Conservation (phyloP, 2,888 invertebrate genomes). For the Nematopogon swammerdamellus region DNA sequence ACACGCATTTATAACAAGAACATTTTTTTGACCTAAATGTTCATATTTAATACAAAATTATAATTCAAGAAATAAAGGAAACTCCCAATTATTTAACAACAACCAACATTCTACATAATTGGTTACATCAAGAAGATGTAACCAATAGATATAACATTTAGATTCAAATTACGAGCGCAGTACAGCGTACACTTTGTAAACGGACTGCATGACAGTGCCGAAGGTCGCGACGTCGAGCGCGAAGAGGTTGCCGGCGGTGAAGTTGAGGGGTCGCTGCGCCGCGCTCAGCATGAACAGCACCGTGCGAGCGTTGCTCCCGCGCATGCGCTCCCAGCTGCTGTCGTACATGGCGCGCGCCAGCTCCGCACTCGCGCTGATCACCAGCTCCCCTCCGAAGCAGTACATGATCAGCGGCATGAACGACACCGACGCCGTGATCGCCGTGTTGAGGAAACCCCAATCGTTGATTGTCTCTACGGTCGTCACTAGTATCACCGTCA, state of each 20-base stretch:
- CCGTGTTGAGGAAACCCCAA: slow-evolving; percentile 27
- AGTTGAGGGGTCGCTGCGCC: slow-evolving; percentile 21
- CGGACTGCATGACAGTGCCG: slow-evolving; percentile 25
- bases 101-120: no score
- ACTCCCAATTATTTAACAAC: no score
- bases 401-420: slow-evolving; percentile 28
- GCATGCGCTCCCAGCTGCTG: slow-evolving; percentile 30
- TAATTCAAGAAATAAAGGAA: no score
- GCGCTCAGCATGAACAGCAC: slow-evolving; percentile 22
- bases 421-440: slow-evolving; percentile 25
- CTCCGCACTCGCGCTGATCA: slow-evolving; percentile 22
- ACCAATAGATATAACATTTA: no score
- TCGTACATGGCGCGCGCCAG: slow-evolving; percentile 22
- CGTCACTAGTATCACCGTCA: slow-evolving; percentile 28
- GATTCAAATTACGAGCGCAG: no score
- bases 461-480: slow-evolving; percentile 28
- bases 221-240: slow-evolving; percentile 31
- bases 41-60: no score
- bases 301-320: slow-evolving; percentile 20
- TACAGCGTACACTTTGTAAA: slow-evolving; percentile 33
- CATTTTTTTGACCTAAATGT: no score
- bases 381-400: slow-evolving; percentile 31
- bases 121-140: no score
- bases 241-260: slow-evolving; percentile 27
- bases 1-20: no score